phyloP scores from a whole-genome alignment of 2,888 invertebrate species.

The Calameuta idolon region DNA sequence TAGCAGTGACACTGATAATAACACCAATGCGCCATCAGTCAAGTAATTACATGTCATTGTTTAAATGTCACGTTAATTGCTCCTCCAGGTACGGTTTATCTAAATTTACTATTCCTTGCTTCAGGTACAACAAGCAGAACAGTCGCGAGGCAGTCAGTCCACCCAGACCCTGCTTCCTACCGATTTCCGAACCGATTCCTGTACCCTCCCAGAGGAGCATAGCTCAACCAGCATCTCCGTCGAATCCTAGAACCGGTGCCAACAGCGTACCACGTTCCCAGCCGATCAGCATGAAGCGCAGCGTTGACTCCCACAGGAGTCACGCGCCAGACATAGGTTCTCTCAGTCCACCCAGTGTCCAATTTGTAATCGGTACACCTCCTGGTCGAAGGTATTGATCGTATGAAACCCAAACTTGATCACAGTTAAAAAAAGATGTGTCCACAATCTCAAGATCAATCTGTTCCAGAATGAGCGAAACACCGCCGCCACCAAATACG shows the following conservation, averaged over 20 bases:
- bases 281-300: constrained; percentile 85
- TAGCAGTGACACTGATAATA: constrained; percentile 65
- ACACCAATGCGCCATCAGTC: constrained; percentile 53
- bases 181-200: constrained; percentile 82
- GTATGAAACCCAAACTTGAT: background rate
- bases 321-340: constrained; percentile 86
- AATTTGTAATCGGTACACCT: constrained; percentile 89
- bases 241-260: constrained; percentile 48
- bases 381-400: constrained; percentile 76
- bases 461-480: constrained; percentile 71
- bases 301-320: constrained; percentile 74
- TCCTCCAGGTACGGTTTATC: background rate
- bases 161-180: constrained; percentile 76
- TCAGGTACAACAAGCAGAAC: constrained; percentile 70
- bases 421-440: constrained; percentile 37
- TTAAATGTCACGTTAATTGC: background rate
- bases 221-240: constrained; percentile 31
- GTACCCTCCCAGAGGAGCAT: constrained; percentile 76
- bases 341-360: constrained; percentile 90
- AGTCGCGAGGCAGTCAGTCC: constrained; percentile 70
- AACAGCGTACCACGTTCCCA: constrained; percentile 82
- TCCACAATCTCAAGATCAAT: constrained; percentile 6
- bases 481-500: constrained; percentile 81
- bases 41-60: constrained; percentile 42
- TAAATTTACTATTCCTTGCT: constrained; percentile 35